Evolutionary conservation across 35 echinoderm and acorn worm genomes (phyloP).

Genomic region (Ophiothrix spiculata): DNA sequence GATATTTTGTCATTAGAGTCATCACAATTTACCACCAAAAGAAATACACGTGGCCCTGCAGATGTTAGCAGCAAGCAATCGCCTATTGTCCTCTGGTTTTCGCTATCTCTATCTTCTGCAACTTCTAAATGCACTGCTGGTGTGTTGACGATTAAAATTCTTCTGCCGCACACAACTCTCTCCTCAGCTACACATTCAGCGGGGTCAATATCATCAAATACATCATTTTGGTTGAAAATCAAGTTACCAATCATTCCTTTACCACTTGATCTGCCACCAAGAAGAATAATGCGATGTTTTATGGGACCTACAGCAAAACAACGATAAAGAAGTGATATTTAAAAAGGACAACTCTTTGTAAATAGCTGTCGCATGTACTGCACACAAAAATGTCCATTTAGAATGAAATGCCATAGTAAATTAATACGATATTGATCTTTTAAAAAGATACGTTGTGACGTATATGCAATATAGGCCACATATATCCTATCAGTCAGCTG

Average conservation of each 20-base stretch:
- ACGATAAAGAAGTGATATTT: too few species aligned
- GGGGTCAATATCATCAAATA: not conserved
- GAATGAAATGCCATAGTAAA: too few species aligned
- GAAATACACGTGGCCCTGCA: not conserved
- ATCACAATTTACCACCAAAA: not conserved
- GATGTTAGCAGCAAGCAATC: not conserved
- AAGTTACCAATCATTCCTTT: not conserved
- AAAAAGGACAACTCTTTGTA: too few species aligned
- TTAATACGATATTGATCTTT: too few species aligned
- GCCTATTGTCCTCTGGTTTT: not conserved
- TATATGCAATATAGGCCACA: too few species aligned
- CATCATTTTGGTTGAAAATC: not conserved
- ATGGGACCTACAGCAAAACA: too few species aligned
- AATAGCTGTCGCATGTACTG: too few species aligned
- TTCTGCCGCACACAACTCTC: not conserved
- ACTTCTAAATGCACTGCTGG: not conserved
- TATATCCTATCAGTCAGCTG: too few species aligned
- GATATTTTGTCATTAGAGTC: not conserved
- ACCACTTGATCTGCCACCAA: not conserved
- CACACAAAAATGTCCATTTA: too few species aligned
- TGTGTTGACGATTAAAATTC: not conserved
- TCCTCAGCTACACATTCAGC: not conserved
- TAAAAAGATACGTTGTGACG: too few species aligned
- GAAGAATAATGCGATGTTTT: not conserved
- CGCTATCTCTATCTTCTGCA: not conserved